phyloP scores from a whole-genome alignment of 2,888 invertebrate species.

The Venustoraphidia nigricollis region DNA sequence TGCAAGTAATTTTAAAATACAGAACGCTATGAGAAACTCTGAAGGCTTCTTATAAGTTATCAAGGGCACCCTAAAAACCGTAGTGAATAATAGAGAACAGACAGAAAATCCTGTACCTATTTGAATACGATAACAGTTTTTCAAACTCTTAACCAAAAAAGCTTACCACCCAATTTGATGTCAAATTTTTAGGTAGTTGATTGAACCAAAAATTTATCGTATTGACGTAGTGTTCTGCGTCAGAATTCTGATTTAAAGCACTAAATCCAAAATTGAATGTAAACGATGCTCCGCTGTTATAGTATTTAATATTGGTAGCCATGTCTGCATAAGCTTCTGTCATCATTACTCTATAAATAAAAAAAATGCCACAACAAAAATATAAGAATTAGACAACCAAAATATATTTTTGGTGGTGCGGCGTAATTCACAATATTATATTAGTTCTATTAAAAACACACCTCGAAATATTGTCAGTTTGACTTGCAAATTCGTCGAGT shows the following conservation, averaged over 20 bases:
- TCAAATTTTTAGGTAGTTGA: constrained; percentile 40
- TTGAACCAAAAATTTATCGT: constrained; percentile 47
- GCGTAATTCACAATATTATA: too few species aligned
- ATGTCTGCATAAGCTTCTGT: constrained; percentile 55
- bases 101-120: too few species aligned
- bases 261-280: constrained; percentile 68
- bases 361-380: too few species aligned
- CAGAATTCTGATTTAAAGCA: constrained; percentile 36
- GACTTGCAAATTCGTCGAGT: constrained; percentile 35
- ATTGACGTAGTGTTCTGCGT: constrained; percentile 41
- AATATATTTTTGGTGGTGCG: too few species aligned
- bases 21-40: too few species aligned
- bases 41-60: too few species aligned
- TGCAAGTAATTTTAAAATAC: too few species aligned
- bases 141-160: too few species aligned
- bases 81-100: too few species aligned
- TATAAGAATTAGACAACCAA: too few species aligned
- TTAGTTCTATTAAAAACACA: constrained; percentile 12
- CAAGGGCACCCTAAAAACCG: too few species aligned
- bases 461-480: constrained; percentile 25
- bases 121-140: too few species aligned
- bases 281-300: constrained; percentile 52
- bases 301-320: constrained; percentile 45
- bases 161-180: constrained; percentile 66
- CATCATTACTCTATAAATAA: constrained; percentile 45